Conservation (phyloP, 2,797 vertebrate genomes). For the Dendrocincla tyrannina region DNA sequence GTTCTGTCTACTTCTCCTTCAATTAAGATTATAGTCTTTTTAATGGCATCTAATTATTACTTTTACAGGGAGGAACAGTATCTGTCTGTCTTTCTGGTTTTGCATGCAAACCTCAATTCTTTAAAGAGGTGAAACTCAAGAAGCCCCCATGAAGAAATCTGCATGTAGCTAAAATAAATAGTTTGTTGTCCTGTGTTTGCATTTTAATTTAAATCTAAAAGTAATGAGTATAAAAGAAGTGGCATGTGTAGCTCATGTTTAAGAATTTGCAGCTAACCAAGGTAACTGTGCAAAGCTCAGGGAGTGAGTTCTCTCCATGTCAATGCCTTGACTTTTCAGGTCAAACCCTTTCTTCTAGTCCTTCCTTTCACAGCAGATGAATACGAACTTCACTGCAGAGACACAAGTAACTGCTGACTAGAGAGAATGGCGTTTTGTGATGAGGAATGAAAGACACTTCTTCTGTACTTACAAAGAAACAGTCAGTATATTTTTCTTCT, state of each 20-base stretch:
- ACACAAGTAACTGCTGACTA: neutral
- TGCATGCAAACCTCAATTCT: rapidly evolving
- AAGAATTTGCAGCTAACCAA: neutral
- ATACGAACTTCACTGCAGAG: neutral
- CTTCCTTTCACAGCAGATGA: neutral
- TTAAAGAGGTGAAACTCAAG: neutral
- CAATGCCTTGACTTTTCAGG: neutral
- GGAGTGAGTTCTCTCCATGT: neutral
- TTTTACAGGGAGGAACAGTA: neutral
- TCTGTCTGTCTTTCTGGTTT: neutral
- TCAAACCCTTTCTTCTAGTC: neutral
- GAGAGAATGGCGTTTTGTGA: neutral
- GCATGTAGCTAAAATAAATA: neutral
- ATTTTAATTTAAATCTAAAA: neutral
- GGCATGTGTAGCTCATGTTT: rapidly evolving
- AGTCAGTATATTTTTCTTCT: neutral
- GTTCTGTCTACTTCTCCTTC: neutral
- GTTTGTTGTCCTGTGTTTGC: neutral
- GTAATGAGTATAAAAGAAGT: neutral
- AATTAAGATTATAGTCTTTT: neutral
- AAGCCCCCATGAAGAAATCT: neutral
- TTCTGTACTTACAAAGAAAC: neutral
- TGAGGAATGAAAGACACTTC: neutral
- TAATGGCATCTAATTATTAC: neutral
- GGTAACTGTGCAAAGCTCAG: neutral